Evolutionary conservation across 2,888 invertebrate genomes (phyloP).

Genomic region (Rhingia rostrata): DNA sequence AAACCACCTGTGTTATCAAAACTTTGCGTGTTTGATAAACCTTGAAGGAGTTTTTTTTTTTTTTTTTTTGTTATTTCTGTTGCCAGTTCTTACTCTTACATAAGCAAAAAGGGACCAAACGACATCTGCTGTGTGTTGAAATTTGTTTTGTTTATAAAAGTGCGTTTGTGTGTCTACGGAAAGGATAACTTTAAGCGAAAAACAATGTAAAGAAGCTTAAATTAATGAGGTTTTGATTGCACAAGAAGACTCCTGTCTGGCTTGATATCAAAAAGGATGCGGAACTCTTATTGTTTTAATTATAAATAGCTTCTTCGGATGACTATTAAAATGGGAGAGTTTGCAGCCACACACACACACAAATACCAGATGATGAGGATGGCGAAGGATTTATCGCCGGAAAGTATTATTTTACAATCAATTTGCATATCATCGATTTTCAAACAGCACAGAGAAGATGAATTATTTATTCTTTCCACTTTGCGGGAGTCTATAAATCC

Average conservation of each 20-base stretch:
- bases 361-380: neutral
- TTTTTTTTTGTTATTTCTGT: too few relatives aligned
- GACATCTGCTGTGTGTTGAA: constrained; percentile 17
- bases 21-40: constrained; percentile 29
- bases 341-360: too few relatives aligned
- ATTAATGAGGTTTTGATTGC: constrained; percentile 47
- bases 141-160: neutral
- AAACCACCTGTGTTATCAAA: constrained; percentile 33
- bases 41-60: constrained; percentile 13
- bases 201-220: neutral
- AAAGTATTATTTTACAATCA: constrained; percentile 39
- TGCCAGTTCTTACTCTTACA: neutral
- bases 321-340: neutral
- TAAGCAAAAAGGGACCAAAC: constrained; percentile 20
- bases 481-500: too few relatives aligned
- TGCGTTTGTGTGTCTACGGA: neutral
- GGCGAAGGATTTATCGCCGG: neutral
- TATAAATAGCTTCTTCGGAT: constrained; percentile 15
- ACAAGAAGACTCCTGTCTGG: neutral
- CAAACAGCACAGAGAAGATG: neutral
- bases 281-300: constrained; percentile 14
- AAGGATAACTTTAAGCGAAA: neutral
- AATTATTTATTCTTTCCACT: constrained; percentile 6
- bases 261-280: constrained; percentile 1
- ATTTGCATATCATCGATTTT: constrained; percentile 58